A percentile compares a stretch with the other conserved stretches of the same genome.
These are phyloP conservation scores for Nephila pilipes DNA, from an alignment of 1,140 invertebrate genomes.

Conservation along the genomic window DNA sequence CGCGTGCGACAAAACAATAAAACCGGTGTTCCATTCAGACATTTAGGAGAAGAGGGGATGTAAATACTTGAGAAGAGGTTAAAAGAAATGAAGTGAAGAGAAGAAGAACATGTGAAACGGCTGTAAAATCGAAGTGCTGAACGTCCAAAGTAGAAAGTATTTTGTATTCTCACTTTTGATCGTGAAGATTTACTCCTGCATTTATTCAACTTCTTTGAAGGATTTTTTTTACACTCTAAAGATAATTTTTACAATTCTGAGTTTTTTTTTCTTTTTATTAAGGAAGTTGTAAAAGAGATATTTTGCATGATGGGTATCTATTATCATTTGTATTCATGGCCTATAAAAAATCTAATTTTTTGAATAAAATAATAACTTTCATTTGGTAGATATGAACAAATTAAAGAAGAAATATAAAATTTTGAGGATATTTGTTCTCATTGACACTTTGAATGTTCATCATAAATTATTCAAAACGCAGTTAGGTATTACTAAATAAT, in stretches of 20 bases:
- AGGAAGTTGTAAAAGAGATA: not conserved
- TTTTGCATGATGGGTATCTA: not conserved
- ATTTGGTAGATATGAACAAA: not conserved
- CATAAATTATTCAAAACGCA: no score
- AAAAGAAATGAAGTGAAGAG: not conserved
- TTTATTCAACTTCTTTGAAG: not conserved
- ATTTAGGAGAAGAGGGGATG: not conserved
- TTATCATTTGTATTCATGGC: not conserved
- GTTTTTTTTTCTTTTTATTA: not conserved
- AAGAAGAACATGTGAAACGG: not conserved
- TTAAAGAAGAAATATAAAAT: not conserved
- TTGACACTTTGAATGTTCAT: no score
- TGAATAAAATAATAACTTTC: not conserved
- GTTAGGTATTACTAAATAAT: no score
- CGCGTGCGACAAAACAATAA: constrained; percentile 32
- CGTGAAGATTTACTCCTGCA: not conserved
- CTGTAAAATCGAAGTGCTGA: not conserved
- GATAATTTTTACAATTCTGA: not conserved
- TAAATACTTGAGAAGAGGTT: not conserved
- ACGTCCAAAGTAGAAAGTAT: not conserved
- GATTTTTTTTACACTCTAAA: not conserved
- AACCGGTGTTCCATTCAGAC: constrained; percentile 1
- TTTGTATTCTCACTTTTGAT: not conserved
- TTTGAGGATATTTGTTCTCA: no score
- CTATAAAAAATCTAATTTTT: not conserved